phyloP scores from a whole-genome alignment of 2,797 vertebrate genomes.

The Phrynocephalus vlangalii region DNA sequence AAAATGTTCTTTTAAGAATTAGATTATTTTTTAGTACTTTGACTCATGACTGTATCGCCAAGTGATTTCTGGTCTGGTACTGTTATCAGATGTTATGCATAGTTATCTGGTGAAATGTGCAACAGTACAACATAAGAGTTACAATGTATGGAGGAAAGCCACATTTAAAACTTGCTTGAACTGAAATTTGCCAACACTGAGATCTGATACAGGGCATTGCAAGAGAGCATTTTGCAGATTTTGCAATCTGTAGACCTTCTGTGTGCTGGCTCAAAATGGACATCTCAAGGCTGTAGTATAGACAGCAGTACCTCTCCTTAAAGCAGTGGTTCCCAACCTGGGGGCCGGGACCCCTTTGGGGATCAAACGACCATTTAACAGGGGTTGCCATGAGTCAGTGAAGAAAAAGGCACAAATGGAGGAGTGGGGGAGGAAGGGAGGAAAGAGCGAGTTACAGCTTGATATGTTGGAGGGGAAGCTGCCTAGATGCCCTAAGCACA shows the following conservation, averaged over 20 bases:
- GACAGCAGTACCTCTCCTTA: background rate
- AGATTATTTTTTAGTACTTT: background rate
- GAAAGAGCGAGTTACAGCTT: too few relatives aligned
- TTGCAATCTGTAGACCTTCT: background rate
- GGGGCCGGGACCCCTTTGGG: too few relatives aligned
- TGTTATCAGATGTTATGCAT: background rate
- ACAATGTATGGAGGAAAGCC: background rate
- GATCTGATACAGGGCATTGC: background rate
- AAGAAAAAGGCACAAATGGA: too few relatives aligned
- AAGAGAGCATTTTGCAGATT: background rate
- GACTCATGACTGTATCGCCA: background rate
- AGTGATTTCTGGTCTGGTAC: background rate
- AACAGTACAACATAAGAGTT: background rate
- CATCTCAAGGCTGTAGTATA: background rate
- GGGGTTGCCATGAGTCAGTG: too few relatives aligned
- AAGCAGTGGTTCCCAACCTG: too few relatives aligned
- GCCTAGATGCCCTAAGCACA: too few relatives aligned
- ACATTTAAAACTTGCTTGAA: background rate
- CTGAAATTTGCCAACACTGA: background rate
- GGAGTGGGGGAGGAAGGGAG: too few relatives aligned
- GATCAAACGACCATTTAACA: too few relatives aligned
- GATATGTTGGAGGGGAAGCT: too few relatives aligned
- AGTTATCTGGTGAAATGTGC: background rate
- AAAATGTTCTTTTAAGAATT: background rate
- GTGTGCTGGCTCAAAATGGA: background rate